A percentile compares a stretch with the other conserved stretches of the same genome.
phyloP scores from a whole-genome alignment of 2,797 vertebrate genomes.

The Characodon lateralis region DNA sequence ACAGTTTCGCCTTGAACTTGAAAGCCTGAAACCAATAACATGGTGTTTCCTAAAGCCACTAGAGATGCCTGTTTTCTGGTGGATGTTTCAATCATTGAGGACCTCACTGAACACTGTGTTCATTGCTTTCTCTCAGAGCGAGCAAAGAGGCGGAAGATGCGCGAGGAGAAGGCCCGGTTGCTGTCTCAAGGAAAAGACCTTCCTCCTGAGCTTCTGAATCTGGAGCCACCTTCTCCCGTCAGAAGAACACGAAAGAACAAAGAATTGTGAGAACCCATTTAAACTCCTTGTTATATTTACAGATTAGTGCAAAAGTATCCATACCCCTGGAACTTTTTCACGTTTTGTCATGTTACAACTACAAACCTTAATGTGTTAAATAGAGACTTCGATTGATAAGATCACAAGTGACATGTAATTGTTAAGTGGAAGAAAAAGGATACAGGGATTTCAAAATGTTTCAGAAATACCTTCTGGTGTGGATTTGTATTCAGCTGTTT shows the following conservation, averaged over 20 bases:
- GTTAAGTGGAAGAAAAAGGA: not conserved
- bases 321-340: too few relatives aligned
- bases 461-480: too few relatives aligned
- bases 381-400: not conserved
- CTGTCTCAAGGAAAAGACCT: slow-evolving; percentile 94
- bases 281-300: not conserved
- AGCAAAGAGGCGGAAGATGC: slow-evolving; percentile 91
- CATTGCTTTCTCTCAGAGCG: slow-evolving; percentile 80
- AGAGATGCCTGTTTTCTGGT: not conserved
- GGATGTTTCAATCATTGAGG: slow-evolving; percentile 4
- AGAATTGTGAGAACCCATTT: slow-evolving; percentile 85
- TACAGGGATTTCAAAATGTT: too few relatives aligned
- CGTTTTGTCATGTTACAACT: not conserved
- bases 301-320: too few relatives aligned
- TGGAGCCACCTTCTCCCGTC: slow-evolving; percentile 90
- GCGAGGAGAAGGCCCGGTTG: slow-evolving; percentile 93
- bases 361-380: not conserved
- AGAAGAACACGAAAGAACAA: slow-evolving; percentile 85
- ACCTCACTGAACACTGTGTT: slow-evolving; percentile 11
- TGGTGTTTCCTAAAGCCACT: slow-evolving; percentile 8
- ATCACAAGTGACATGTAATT: not conserved
- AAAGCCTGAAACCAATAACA: slow-evolving; percentile 14
- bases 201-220: slow-evolving; percentile 89
- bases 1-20: slow-evolving; percentile 45
- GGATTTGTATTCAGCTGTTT: too few relatives aligned